phyloP scores from a whole-genome alignment of 2,797 vertebrate genomes.

The Megaceryle alcyon region DNA sequence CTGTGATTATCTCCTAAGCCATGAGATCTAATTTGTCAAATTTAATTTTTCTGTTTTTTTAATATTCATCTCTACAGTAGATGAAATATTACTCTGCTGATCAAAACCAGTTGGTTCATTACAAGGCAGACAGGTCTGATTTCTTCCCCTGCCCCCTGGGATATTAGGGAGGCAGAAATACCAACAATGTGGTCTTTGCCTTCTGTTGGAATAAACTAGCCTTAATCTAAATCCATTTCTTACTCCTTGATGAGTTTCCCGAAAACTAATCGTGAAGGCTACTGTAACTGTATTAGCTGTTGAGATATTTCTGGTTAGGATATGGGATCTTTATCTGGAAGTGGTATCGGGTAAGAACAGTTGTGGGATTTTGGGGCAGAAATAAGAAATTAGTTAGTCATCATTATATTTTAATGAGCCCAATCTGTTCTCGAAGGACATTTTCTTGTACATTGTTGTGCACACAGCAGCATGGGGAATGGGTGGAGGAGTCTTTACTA shows the following conservation, averaged over 20 bases:
- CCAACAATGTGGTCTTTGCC: neutral
- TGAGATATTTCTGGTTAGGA: neutral
- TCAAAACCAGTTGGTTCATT: constrained; percentile 2
- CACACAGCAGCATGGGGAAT: neutral
- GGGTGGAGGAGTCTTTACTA: neutral
- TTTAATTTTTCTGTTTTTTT: neutral
- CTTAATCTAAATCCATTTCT: neutral
- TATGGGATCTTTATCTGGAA: neutral
- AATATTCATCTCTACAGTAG: neutral
- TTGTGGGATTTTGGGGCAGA: neutral
- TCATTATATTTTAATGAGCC: neutral
- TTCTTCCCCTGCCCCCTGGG: neutral
- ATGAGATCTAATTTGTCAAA: constrained; percentile 15
- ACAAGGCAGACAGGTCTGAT: neutral
- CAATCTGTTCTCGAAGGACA: neutral
- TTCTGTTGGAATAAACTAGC: neutral
- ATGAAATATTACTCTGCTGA: neutral
- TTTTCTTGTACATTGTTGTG: neutral
- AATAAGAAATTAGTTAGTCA: neutral
- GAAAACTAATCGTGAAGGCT: neutral
- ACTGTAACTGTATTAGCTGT: neutral
- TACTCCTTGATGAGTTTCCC: neutral
- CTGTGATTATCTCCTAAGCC: neutral
- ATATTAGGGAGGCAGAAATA: neutral
- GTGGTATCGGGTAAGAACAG: neutral